phyloP scores from a whole-genome alignment of 2,113 vertebrate species.

The Bagarius yarrelli region DNA sequence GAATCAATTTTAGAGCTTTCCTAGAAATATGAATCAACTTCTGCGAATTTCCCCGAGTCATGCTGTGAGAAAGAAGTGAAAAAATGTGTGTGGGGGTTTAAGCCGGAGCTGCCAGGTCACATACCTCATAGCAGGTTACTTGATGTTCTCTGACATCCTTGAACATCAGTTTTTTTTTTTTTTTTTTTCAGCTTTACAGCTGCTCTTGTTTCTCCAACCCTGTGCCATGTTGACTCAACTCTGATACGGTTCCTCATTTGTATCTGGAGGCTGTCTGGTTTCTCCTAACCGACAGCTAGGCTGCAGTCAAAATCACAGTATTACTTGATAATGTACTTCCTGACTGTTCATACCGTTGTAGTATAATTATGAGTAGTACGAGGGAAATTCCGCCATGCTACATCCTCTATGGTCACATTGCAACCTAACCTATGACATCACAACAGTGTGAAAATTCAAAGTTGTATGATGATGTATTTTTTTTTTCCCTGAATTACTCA shows the following conservation, averaged over 20 bases:
- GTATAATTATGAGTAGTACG: too few relatives aligned
- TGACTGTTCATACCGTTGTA: too few relatives aligned
- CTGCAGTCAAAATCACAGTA: too few relatives aligned
- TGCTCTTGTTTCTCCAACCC: not conserved
- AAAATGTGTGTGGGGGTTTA: not conserved
- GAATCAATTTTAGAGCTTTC: not conserved
- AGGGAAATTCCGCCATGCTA: too few relatives aligned
- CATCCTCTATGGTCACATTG: too few relatives aligned
- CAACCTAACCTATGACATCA: too few relatives aligned
- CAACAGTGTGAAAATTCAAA: too few relatives aligned
- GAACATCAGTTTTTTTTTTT: constrained; percentile 36
- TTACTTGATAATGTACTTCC: too few relatives aligned
- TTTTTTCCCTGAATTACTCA: too few relatives aligned
- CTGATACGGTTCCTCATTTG: not conserved
- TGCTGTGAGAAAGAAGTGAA: not conserved
- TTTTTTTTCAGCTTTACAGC: not conserved
- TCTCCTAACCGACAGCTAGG: too few relatives aligned
- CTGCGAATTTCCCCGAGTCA: not conserved
- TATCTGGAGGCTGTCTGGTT: not conserved
- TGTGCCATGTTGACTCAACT: not conserved
- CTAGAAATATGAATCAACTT: not conserved
- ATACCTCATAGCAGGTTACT: constrained; percentile 50
- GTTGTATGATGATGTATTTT: too few relatives aligned
- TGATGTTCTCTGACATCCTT: constrained; percentile 39
- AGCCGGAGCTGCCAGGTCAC: constrained; percentile 33